These are phyloP conservation scores for Prolemur simus DNA, from an alignment of 2,113 vertebrate genomes.

Conservation along the genomic window DNA sequence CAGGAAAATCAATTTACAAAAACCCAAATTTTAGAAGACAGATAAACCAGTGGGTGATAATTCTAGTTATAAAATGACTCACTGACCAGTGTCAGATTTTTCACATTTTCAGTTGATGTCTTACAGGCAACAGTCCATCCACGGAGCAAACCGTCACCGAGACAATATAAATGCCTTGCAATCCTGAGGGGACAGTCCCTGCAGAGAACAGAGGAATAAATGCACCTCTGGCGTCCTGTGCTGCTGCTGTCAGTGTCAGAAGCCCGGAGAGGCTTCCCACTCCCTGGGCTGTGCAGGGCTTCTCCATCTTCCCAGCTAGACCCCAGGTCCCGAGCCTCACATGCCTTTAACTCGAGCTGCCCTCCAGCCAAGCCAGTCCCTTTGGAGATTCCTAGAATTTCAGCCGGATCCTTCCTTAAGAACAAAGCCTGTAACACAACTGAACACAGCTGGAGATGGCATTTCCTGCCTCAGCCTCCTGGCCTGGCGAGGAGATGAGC, in stretches of 20 bases:
- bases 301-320: not conserved
- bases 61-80: not conserved
- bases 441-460: not conserved
- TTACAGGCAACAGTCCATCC: not conserved
- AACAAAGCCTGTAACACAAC: not conserved
- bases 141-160: not conserved
- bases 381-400: slow-evolving; percentile 39
- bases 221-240: not conserved
- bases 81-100: not conserved
- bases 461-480: not conserved
- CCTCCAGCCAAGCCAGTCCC: not conserved
- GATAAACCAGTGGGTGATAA: not conserved
- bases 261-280: not conserved
- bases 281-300: not conserved
- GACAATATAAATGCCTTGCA: not conserved
- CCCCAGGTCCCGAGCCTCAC: not conserved
- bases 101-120: not conserved
- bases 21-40: not conserved
- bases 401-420: not conserved
- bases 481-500: not conserved
- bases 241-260: not conserved
- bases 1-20: not conserved
- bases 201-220: not conserved
- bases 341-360: not conserved
- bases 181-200: not conserved